Conservation (phyloP, 2,797 vertebrate genomes). For the Acanthurus lineatus region DNA sequence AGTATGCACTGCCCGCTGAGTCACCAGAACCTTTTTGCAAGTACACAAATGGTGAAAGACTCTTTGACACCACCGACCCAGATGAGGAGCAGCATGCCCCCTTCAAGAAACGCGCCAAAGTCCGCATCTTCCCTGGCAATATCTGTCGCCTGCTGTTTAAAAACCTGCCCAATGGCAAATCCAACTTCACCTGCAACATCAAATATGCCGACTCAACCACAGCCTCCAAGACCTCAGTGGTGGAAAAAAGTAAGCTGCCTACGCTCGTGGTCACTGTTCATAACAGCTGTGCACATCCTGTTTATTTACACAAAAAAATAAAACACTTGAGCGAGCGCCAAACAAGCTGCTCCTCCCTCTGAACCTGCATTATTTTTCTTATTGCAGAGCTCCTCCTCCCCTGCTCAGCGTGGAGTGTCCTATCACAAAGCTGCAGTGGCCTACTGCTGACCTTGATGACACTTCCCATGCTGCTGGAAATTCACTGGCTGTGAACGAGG, state of each 20-base stretch:
- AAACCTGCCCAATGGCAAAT: constrained; percentile 65
- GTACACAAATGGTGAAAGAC: constrained; percentile 66
- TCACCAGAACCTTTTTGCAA: constrained; percentile 70
- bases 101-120: constrained; percentile 72
- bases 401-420: constrained; percentile 81
- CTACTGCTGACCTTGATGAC: constrained; percentile 80
- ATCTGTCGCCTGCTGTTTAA: constrained; percentile 74
- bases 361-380: constrained; percentile 42
- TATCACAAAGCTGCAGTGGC: constrained; percentile 78
- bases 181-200: constrained; percentile 81
- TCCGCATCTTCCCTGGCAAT: constrained; percentile 59
- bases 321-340: constrained; percentile 6
- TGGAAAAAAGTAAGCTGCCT: constrained; percentile 82
- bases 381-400: constrained; percentile 72
- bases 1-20: constrained; percentile 63
- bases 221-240: constrained; percentile 37
- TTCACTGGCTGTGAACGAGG: constrained; percentile 73
- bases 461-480: constrained; percentile 71
- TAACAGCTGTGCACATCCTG: constrained; percentile 26
- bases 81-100: constrained; percentile 60
- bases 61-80: constrained; percentile 74
- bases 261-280: background rate
- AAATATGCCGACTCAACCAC: constrained; percentile 33
- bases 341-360: constrained; percentile 21
- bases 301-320: constrained; percentile 13